Base-by-base conservation (phyloP, 2,113 vertebrate genomes). In the Perca flavescens region DNA sequence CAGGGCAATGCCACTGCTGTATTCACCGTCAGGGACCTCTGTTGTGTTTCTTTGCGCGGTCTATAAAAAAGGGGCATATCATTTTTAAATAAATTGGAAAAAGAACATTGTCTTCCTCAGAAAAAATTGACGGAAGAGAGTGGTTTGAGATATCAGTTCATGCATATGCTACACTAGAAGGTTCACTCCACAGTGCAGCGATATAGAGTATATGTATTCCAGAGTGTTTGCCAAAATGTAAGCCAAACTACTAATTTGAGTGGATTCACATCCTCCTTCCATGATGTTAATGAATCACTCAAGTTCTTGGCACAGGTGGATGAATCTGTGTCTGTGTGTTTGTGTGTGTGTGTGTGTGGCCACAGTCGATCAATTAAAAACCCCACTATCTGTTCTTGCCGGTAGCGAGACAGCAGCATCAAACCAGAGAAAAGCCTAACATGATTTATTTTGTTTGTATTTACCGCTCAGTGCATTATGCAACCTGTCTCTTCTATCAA, bases 321-420 rank as follows among this genome's bases (percentile, higher is more conserved):
- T 63, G 64, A 49, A 47, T 66, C 11, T 36, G 25, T 76, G 31
- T 46, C 21, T 60, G 65, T 36, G 21, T 34, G 31, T 34, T 4
- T 34, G 31, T 34, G 34, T 34, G 34, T 34, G 34, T 56, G 69
- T 49, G 68, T 72, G 52, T 15, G 43, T 31, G 31, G 31, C 87
- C 57, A 50, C 31, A 76, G 80, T 52, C 46, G 62, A 89, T 91
- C 85, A 87, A 87, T 92, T 90, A 86, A 83, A 91, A 74, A 15
- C 69, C 74, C 60, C 3, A 28, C 70, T 83, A 84, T 89, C 81
- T 86, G 65, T 56, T 85, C 53, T 54, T 69, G 81, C 74, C 84
- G 64, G 74, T 76, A 66, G 57, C 79, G 56, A 69, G 82, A 80
- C 66, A 43, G 82, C 60, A 46, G 71, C 75, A 70, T n/a, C 49